Evolutionary conservation across 2,797 vertebrate species (phyloP).

Genomic region (Rhinogobio ventralis): DNA sequence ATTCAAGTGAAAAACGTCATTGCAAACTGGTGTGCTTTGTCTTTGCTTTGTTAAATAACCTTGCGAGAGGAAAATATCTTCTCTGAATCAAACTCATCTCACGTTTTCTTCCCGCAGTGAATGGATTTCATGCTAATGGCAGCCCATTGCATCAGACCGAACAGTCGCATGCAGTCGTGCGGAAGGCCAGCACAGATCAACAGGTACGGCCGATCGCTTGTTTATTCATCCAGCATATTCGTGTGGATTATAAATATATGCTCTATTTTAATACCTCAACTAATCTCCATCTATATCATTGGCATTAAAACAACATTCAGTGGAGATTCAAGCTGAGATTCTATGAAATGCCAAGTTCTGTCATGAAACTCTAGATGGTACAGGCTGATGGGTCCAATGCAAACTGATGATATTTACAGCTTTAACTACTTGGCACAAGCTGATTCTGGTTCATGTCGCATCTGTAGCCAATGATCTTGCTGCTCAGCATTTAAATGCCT

Average conservation of each 20-base stretch:
- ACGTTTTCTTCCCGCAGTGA: constrained; percentile 80
- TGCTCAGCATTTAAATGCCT: no score
- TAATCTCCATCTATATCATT: background rate
- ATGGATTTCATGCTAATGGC: constrained; percentile 91
- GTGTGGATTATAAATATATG: background rate
- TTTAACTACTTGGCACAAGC: no score
- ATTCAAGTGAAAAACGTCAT: background rate
- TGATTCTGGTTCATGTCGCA: no score
- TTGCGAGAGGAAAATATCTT: background rate
- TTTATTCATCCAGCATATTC: background rate
- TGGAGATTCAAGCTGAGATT: background rate
- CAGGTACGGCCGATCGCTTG: constrained; percentile 79
- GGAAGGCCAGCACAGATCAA: constrained; percentile 84
- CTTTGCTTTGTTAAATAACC: background rate
- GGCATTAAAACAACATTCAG: background rate
- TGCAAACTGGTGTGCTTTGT: background rate
- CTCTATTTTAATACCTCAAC: background rate
- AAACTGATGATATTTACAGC: no score
- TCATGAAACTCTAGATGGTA: no score
- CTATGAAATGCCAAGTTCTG: background rate
- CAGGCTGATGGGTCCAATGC: no score
- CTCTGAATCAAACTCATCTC: constrained; percentile 17
- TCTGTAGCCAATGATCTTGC: no score
- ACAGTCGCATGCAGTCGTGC: constrained; percentile 79
- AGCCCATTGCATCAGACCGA: constrained; percentile 86